Conservation (phyloP, 2,113 vertebrate species). For the Isurus oxyrinchus region DNA sequence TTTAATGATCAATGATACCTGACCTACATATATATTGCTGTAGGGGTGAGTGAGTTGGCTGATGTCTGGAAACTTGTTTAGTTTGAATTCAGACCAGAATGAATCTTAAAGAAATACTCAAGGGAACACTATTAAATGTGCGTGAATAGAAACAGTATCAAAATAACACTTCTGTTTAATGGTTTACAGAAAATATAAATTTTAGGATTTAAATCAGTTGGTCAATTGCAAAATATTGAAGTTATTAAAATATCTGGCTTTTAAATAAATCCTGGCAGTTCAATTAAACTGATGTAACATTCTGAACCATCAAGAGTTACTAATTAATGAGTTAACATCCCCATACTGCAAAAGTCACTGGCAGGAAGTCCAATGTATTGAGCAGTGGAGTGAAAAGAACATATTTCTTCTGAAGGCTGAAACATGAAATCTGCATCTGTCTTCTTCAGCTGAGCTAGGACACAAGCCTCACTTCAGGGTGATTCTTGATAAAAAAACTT, state of each 20-base stretch:
- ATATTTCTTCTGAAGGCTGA: neutral
- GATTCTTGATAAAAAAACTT: neutral
- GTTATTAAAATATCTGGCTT: neutral
- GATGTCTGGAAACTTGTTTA: neutral
- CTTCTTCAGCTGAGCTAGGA: neutral
- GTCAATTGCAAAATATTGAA: neutral
- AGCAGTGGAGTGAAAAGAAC: neutral
- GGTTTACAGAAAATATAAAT: neutral
- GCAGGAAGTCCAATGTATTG: neutral
- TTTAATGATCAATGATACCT: constrained; percentile 32
- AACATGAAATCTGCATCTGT: neutral
- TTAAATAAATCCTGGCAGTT: neutral
- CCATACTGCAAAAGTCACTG: neutral
- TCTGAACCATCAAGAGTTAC: neutral
- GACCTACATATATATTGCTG: constrained; percentile 27
- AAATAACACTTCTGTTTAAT: neutral
- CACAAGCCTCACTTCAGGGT: neutral
- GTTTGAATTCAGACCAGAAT: neutral
- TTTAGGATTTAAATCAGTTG: neutral
- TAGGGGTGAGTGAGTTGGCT: constrained; percentile 25
- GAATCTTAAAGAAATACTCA: neutral
- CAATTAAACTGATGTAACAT: neutral
- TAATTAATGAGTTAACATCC: neutral
- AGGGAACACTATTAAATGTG: neutral
- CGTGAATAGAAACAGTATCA: neutral